Conservation (phyloP, 1,140 invertebrate species). For the Macrobrachium nipponense region DNA sequence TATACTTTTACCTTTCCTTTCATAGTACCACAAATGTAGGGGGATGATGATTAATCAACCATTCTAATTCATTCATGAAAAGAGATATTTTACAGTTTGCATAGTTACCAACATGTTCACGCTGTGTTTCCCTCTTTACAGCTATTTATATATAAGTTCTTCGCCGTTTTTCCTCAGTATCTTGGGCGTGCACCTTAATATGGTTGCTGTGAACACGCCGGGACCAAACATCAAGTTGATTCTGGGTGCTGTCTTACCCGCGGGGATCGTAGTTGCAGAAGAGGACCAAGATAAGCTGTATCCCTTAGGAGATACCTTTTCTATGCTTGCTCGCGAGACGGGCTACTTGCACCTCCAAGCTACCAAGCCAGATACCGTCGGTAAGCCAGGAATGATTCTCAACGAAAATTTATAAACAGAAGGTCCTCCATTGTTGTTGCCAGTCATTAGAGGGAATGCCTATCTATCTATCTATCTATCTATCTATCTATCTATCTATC, state of each 20-base stretch:
- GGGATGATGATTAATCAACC: no score
- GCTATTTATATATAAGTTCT: no score
- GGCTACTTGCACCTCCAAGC: slow-evolving; percentile 88
- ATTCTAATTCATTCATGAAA: no score
- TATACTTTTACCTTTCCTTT: no score
- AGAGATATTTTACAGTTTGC: no score
- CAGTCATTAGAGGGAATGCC: no score
- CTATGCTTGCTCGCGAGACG: slow-evolving; percentile 74
- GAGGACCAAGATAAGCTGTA: slow-evolving; percentile 73
- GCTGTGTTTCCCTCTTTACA: no score
- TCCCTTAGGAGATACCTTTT: slow-evolving; percentile 72
- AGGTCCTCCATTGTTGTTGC: not conserved
- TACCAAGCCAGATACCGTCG: slow-evolving; percentile 90
- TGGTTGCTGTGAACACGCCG: slow-evolving; percentile 71
- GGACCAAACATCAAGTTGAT: slow-evolving; percentile 70
- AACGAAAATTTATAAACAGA: no score
- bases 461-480: no score
- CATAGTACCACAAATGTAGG: no score
- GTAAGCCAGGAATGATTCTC: not conserved
- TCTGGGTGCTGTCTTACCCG: slow-evolving; percentile 69
- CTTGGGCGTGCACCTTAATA: slow-evolving; percentile 76
- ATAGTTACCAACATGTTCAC: no score
- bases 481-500: no score
- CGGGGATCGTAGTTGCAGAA: slow-evolving; percentile 74
- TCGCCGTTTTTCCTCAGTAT: slow-evolving; percentile 70